Conservation (phyloP, 2,797 vertebrate species). For the Strix occidentalis region DNA sequence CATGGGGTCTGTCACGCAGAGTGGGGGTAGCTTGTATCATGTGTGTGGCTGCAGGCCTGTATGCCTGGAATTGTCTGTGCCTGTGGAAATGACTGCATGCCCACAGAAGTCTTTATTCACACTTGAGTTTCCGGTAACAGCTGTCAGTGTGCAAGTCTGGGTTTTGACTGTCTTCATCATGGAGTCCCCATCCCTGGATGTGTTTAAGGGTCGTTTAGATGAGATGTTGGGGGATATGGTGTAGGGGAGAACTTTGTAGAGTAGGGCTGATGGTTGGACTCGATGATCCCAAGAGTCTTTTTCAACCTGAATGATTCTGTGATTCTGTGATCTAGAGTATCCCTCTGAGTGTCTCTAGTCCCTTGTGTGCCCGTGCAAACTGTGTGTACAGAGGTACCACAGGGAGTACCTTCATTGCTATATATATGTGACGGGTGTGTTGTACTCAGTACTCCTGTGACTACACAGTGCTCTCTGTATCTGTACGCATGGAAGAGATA, state of each 20-base stretch:
- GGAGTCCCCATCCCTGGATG: no score
- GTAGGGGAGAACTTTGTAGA: no score
- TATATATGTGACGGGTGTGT: accelerated
- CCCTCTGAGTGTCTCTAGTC: neutral
- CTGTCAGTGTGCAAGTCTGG: neutral
- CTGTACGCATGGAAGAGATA: neutral
- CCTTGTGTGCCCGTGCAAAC: neutral
- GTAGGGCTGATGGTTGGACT: no score
- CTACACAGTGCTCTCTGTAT: neutral
- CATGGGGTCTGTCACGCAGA: neutral
- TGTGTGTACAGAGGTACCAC: neutral
- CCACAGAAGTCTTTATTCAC: neutral
- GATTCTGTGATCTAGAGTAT: neutral
- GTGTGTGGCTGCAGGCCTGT: neutral
- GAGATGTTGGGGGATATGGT: no score
- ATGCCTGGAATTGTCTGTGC: neutral
- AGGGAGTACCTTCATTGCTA: neutral
- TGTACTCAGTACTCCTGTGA: neutral
- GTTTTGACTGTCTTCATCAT: neutral
- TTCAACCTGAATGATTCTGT: no score
- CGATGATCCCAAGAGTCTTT: no score
- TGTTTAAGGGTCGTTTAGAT: no score
- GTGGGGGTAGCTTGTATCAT: accelerated
- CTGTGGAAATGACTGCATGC: neutral
- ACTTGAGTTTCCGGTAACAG: neutral